Base-by-base conservation (phyloP, 2,113 vertebrate species). In the Psittacus erithacus region DNA sequence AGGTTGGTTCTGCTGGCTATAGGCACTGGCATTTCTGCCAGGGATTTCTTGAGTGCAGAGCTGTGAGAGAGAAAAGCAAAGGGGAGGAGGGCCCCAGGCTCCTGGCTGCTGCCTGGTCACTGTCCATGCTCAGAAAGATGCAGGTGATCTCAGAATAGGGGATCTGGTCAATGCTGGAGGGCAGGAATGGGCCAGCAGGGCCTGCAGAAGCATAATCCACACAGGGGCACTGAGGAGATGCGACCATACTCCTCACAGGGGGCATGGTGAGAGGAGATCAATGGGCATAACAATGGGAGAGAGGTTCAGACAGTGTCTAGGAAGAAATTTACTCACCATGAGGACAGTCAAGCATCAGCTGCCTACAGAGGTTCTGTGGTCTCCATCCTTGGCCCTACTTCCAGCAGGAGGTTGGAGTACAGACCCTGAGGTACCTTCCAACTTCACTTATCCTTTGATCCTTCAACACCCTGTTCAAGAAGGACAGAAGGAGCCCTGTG, bases 141-240 rank as follows among this genome's bases (percentile, higher is more conserved):
- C 17, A 46, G 79, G 75, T 0, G 2, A 33, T 18, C 43, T 28
- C 55, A 78, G 17, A 19, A 5, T 31, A 18, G n/a, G 39, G 33
- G 27, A 11, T 17, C 31, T 7, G 10, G 10, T 28, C 0, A 0
- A n/a, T 57, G 22, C 29, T 11, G 59, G 33, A 10, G 2, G 23
- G 23, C 39, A 85, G 35, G 15, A 71, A 44, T 7, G 38, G 50
- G 71, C 55, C 67, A 65, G 49, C 59, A 81, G 59, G 82, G 46
- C 8, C 49, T 3, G 1, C 11, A 5, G 29, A 17, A 57, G 38
- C 2, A 17, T 13, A 57, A 29, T 31, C 43, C 50, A 31, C 70
- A 57, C 43, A 53, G 3, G 4, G 28, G 1, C 44, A 65, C 7
- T 0, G 2, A 44, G 47, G 52, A 29, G 49, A 39, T 0, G 1